Conservation (phyloP, 23 tunicate genomes). For the Phallusia fumigata region DNA sequence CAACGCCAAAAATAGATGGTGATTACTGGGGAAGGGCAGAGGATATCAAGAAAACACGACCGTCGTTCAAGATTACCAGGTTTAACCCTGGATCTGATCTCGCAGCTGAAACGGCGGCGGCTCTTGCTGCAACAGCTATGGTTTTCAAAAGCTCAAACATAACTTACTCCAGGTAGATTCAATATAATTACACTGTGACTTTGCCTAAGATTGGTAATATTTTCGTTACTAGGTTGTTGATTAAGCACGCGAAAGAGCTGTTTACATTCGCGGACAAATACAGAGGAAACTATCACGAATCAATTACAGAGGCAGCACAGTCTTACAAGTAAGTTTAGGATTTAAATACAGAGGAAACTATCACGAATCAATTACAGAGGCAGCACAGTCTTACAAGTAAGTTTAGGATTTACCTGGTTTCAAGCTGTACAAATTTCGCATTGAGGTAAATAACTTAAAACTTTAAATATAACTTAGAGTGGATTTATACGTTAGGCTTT, state of each 20-base stretch:
- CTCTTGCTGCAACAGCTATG: conserved; percentile 82
- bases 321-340: conserved; percentile 50
- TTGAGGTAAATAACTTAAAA: too few species aligned
- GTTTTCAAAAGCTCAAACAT: conserved; percentile 58
- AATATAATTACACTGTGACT: background rate
- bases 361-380: conserved; percentile 68
- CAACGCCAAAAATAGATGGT: conserved; percentile 42
- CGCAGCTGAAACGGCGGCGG: conserved; percentile 93
- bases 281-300: conserved; percentile 70
- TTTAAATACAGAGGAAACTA: conserved; percentile 74
- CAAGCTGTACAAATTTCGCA: too few species aligned
- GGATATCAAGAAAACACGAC: conserved; percentile 66
- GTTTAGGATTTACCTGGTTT: too few species aligned
- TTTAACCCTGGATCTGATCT: conserved; percentile 85
- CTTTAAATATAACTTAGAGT: too few species aligned
- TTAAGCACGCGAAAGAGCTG: conserved; percentile 63
- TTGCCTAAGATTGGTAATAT: background rate
- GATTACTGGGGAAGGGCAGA: conserved; percentile 94
- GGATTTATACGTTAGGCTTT: too few species aligned
- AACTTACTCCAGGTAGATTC: conserved; percentile 42
- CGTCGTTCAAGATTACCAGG: conserved; percentile 63
- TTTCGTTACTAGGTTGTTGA: conserved; percentile 7
- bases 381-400: conserved; percentile 50
- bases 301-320: conserved; percentile 51
- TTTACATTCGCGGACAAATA: conserved; percentile 71